Evolutionary conservation across 2,113 vertebrate genomes (phyloP).

Genomic region (Geococcyx californianus): DNA sequence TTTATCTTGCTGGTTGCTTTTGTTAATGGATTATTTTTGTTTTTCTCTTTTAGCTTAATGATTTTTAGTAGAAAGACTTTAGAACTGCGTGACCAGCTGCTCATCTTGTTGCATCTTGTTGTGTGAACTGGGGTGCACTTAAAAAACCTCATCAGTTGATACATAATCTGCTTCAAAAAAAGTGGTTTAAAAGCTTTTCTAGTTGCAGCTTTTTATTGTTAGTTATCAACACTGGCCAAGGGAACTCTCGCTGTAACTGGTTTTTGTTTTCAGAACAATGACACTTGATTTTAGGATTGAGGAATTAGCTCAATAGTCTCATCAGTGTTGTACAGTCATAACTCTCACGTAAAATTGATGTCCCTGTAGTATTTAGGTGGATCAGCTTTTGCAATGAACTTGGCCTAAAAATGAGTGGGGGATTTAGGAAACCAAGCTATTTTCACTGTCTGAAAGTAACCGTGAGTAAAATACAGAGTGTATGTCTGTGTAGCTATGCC

Average conservation of each 20-base stretch:
- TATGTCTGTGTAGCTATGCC: accelerated
- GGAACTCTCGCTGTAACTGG: neutral
- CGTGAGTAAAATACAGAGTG: neutral
- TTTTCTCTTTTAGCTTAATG: conserved; percentile 23
- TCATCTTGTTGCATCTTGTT: neutral
- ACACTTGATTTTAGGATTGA: neutral
- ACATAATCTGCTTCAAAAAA: neutral
- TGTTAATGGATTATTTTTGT: neutral
- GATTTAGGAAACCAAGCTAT: neutral
- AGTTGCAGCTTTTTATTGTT: neutral
- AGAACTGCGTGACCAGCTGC: neutral
- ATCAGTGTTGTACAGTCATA: neutral
- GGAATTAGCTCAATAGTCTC: neutral
- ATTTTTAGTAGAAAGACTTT: neutral
- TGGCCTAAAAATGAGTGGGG: neutral
- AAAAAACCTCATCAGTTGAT: neutral
- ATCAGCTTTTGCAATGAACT: neutral
- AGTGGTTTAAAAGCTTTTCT: neutral
- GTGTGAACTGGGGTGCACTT: neutral
- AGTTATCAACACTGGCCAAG: neutral
- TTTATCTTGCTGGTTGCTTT: conserved; percentile 16
- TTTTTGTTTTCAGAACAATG: neutral
- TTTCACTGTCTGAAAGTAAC: neutral
- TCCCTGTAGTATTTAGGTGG: neutral
- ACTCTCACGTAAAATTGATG: neutral